phyloP scores from a whole-genome alignment of 2,797 vertebrate species.

The Etheostoma perlongum region DNA sequence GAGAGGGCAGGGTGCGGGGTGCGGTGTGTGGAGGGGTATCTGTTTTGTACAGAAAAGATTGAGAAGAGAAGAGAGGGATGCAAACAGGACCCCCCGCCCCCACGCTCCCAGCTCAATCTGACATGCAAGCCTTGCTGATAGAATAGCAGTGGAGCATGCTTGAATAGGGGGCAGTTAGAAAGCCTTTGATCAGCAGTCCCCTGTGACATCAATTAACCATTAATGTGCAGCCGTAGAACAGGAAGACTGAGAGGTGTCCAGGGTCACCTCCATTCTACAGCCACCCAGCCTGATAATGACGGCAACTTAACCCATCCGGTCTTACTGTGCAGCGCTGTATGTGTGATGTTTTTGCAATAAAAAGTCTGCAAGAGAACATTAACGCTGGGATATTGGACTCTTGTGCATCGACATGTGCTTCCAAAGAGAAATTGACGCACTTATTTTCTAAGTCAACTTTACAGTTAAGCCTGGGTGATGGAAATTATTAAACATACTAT shows the following conservation, averaged over 20 bases:
- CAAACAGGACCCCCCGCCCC: slow-evolving; percentile 6
- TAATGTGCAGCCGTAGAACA: slow-evolving; percentile 69
- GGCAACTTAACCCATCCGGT: slow-evolving; percentile 58
- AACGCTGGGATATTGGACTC: slow-evolving; percentile 17
- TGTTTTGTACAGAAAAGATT: slow-evolving; percentile 60
- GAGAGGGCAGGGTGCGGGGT: slow-evolving; percentile 26
- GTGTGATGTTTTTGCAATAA: slow-evolving; percentile 26
- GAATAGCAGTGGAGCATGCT: slow-evolving; percentile 69
- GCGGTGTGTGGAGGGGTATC: slow-evolving; percentile 15
- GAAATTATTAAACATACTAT: slow-evolving; percentile 4
- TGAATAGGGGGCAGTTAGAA: slow-evolving; percentile 60
- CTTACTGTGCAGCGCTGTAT: slow-evolving; percentile 20
- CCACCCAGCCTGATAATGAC: slow-evolving; percentile 61
- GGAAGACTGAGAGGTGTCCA: slow-evolving; percentile 66
- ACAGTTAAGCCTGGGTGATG: slow-evolving; percentile 4
- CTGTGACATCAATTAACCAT: slow-evolving; percentile 82
- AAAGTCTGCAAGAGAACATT: slow-evolving; percentile 38
- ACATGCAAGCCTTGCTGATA: slow-evolving; percentile 67
- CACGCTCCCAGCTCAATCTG: slow-evolving; percentile 12
- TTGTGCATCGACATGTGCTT: slow-evolving; percentile 16
- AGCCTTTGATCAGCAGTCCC: slow-evolving; percentile 80
- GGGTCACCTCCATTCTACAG: slow-evolving; percentile 71
- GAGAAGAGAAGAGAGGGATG: slow-evolving; percentile 39
- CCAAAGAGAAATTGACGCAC: slow-evolving; percentile 18
- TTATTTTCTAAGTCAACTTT: slow-evolving; percentile 3